Evolutionary conservation across 1,140 invertebrate species (phyloP).

Genomic region (Apis laboriosa): DNA sequence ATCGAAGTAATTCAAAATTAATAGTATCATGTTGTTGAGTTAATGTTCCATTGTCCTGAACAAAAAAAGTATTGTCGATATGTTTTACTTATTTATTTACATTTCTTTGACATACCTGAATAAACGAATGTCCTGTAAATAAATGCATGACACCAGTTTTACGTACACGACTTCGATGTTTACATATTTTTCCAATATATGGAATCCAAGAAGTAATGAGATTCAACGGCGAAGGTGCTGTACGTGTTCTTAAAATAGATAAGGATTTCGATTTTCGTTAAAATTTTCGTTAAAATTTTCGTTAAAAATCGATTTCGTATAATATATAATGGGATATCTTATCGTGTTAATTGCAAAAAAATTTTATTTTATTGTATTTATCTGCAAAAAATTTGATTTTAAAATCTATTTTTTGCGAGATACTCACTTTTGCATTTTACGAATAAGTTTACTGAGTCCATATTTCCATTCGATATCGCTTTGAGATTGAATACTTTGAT

Average conservation of each 20-base stretch:
- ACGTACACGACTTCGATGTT: constrained; percentile 52
- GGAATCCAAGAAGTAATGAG: constrained; percentile 95
- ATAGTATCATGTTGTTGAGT: constrained; percentile 60
- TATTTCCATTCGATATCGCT: constrained; percentile 99
- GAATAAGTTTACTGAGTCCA: constrained; percentile 98
- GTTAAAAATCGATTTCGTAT: too few relatives aligned
- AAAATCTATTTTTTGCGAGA: not conserved
- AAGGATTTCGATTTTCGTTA: not conserved
- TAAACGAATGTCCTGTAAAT: constrained; percentile 52
- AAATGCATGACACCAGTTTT: constrained; percentile 69
- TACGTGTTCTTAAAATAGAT: constrained; percentile 86
- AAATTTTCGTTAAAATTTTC: not conserved
- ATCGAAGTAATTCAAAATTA: constrained; percentile 79
- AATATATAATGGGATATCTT: not conserved
- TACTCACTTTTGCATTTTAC: constrained; percentile 93
- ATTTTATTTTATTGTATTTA: not conserved
- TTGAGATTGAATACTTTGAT: constrained; percentile 99
- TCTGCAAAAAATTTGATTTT: not conserved
- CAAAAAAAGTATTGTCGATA: constrained; percentile 8
- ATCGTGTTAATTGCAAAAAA: not conserved
- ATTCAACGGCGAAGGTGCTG: constrained; percentile 97
- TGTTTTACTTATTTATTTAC: not conserved
- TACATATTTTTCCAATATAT: constrained; percentile 85
- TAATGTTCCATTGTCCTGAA: constrained; percentile 66
- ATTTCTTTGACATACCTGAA: constrained; percentile 55